A percentile compares a stretch with the other conserved stretches of the same genome.
These are phyloP conservation scores for Amphipyra tragopoginis DNA, from an alignment of 2,888 invertebrate species.

Conservation along the genomic window DNA sequence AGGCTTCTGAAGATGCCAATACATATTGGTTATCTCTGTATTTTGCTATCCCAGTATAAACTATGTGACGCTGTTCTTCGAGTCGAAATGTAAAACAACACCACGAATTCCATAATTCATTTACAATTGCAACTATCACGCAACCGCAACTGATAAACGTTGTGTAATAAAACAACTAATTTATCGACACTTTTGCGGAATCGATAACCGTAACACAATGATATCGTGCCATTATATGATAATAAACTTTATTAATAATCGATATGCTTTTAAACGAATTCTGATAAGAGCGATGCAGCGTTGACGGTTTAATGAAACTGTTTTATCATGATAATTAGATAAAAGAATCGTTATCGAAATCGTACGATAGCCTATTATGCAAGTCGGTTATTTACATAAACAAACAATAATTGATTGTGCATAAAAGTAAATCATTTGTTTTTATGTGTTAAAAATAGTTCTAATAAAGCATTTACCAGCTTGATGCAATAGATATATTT, in stretches of 20 bases:
- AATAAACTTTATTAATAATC: conserved; percentile 35
- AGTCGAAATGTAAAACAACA: not conserved
- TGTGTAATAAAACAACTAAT: conserved; percentile 36
- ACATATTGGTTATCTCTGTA: no score
- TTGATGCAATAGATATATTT: no score
- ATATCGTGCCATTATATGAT: conserved; percentile 40
- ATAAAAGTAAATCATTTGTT: not conserved
- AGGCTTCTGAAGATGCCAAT: no score
- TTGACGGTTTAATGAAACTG: conserved; percentile 3
- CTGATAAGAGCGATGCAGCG: conserved; percentile 25
- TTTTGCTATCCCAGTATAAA: no score
- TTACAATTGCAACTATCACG: conserved; percentile 31
- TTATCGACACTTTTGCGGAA: conserved; percentile 27
- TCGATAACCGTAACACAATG: conserved; percentile 38
- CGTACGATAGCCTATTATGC: conserved; percentile 13
- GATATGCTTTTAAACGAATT: conserved; percentile 35
- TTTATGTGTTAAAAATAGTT: not conserved
- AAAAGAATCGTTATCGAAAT: conserved; percentile 19
- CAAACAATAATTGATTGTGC: not conserved
- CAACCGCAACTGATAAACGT: conserved; percentile 17
- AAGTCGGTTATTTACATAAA: not conserved
- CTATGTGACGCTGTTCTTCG: no score
- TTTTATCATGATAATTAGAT: conserved; percentile 29
- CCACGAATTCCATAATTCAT: conserved; percentile 3
- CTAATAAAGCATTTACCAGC: not conserved